These are phyloP conservation scores for Hydrozoanthus gracilis DNA, from an alignment of 92 coral and sea anemone species.

Conservation along the genomic window DNA sequence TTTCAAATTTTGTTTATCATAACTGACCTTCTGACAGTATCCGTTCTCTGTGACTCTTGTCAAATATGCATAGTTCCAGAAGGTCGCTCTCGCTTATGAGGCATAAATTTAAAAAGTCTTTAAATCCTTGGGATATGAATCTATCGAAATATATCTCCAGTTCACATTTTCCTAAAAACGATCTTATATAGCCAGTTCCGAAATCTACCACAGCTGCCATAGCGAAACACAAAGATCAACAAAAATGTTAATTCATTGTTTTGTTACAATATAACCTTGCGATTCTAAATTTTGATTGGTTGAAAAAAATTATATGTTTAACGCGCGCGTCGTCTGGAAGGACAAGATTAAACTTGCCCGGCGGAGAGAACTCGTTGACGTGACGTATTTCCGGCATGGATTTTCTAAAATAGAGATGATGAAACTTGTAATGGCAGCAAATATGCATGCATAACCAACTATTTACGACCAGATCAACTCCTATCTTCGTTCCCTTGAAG, in stretches of 20 bases:
- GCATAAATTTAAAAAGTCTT: not conserved
- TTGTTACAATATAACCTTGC: not conserved
- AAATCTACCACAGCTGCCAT: conserved; percentile 18
- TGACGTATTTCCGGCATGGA: too few species aligned
- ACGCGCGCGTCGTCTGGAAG: too few species aligned
- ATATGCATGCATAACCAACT: too few species aligned
- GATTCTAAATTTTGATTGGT: not conserved
- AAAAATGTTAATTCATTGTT: not conserved
- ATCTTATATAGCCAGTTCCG: conserved; percentile 11
- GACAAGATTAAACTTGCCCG: too few species aligned
- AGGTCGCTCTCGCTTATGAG: not conserved
- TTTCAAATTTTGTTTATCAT: not conserved
- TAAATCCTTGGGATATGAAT: conserved; percentile 15
- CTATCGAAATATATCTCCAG: conserved; percentile 3
- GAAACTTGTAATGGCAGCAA: too few species aligned
- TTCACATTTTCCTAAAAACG: conserved; percentile 15
- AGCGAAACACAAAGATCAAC: not conserved
- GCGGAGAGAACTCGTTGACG: too few species aligned
- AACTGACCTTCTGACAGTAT: conserved; percentile 40
- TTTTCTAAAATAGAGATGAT: too few species aligned
- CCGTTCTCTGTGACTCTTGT: not conserved
- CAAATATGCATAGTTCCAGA: not conserved
- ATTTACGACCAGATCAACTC: too few species aligned
- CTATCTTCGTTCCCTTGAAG: too few species aligned
- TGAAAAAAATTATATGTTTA: not conserved